phyloP scores from a whole-genome alignment of 1,140 invertebrate genomes.

The Dendroctonus valens region DNA sequence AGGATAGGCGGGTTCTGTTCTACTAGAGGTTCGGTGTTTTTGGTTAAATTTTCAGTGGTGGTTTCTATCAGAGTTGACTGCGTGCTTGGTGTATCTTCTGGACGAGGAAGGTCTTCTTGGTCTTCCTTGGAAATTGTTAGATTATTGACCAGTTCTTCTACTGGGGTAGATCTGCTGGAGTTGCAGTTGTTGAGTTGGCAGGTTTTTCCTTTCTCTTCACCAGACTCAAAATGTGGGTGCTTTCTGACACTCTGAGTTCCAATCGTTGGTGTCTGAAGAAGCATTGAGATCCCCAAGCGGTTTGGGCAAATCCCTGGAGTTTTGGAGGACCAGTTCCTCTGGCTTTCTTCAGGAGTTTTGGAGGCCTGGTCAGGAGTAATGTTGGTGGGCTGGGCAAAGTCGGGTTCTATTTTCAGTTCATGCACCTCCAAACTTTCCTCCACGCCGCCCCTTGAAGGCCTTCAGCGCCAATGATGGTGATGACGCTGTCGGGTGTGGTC shows the following conservation, averaged over 20 bases:
- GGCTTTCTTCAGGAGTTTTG: too few species aligned
- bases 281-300: background rate
- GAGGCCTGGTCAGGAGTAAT: background rate
- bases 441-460: constrained; percentile 47
- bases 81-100: too few species aligned
- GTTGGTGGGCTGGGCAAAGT: background rate
- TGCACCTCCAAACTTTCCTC: constrained; percentile 46
- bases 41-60: constrained; percentile 7
- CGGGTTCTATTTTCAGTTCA: constrained; percentile 29
- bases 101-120: too few species aligned
- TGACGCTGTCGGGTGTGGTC: constrained; percentile 47
- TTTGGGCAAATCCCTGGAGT: background rate
- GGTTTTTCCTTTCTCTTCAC: constrained; percentile 32
- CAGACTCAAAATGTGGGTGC: constrained; percentile 39
- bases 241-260: constrained; percentile 34
- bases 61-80: constrained; percentile 1
- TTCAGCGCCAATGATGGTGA: constrained; percentile 52
- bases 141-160: constrained; percentile 9
- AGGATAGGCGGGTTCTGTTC: constrained; percentile 50
- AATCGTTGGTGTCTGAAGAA: constrained; percentile 21
- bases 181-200: constrained; percentile 13
- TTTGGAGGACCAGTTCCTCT: too few species aligned
- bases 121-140: constrained; percentile 7
- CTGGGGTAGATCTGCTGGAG: background rate
- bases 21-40: constrained; percentile 5